Evolutionary conservation across 2,113 vertebrate genomes (phyloP), one percentile per base, ranked within the genome.

Genomic region (Cygnus atratus): DNA sequence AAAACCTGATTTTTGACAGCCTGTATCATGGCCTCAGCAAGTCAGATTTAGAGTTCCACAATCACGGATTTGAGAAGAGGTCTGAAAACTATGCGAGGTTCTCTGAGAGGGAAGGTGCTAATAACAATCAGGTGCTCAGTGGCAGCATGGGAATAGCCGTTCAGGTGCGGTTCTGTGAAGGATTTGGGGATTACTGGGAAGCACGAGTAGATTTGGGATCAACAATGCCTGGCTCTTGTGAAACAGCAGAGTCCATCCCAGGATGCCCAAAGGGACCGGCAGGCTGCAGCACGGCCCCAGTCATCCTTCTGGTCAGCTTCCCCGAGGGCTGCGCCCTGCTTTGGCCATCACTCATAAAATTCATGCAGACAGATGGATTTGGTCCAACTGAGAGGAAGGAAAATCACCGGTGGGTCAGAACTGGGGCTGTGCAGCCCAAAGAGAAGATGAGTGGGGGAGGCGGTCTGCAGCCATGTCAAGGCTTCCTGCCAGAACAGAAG

Each of bases 151-250:
- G 43, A 24, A 63, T 20, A 1, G 7, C 17, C 46, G 37, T 35
- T 59, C 4, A 4, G 39, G 18, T 35, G n/a, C 14, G 35, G 9
- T 58, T 81, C 48, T 44, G 17, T 13, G 70, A 33, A 90, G 33
- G 65, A 28, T 74, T 85, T 73, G 21, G 68, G 83, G n/a, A 26
- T 89, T 68, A 7, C 17, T 35, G 18, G 62, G 75, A 85, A 85
- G 24, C 24, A 35, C 4, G 10, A 22, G 18, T 10, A 43, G 46
- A 11, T 90, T 43, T 65, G 52, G 44, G 62, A 46, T 59, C 50
- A 48, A 0, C 35, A 28, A 0, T 19, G 8, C 9, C 46, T 0
- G 0, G 9, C 13, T 50, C 20, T 9, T 87, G 61, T 20, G 48
- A 25, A 61, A 72, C 0, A 18, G 31, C 16, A 33, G 57, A 75